Base-by-base conservation (phyloP, 2,113 vertebrate species). In the Sander vitreus region DNA sequence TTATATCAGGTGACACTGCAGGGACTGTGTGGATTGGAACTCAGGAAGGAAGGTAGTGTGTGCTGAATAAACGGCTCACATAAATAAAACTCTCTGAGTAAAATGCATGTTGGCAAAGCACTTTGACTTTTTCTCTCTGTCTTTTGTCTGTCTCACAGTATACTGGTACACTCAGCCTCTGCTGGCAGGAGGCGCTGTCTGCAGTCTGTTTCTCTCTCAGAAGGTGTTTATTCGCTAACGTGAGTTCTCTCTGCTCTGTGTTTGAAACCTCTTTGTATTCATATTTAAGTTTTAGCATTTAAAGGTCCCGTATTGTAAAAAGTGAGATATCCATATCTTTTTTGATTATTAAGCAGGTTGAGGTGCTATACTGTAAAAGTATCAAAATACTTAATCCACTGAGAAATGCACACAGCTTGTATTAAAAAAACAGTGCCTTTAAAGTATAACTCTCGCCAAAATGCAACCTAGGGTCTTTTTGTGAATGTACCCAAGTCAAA, bases 11-110 rank as follows among this genome's bases (percentile, higher is more conserved):
- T 74, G 78, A 90, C 58, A 90, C 91, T 39, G 57, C 81, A 39
- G 95, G 95, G 78, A 95, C 95, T 50, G 93, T 96, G 78, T 96
- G 95, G 95, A 95, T 96, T 79, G 95, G 95, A 82, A 95, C 95
- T 83, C 95, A 95, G 91, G 95, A 96, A 93, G 95, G 95, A 94
- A 94, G 95, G 95, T 96, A 87, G 78, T 23, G 45, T 33, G 47
- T 74, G 71, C 86, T 88, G 77, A 88, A 81, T 50, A 75, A 84
- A 73, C 84, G 68, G 59, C 11, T 74, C 19, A 45, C 23, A 18
- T 9, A 19, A 60, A 76, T 25, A 81, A 30, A 18, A 27, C 30
- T n/a, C 7, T 68, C 14, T n/a, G 19, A 53, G 43, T 14, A 23
- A 25, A 48, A 47, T 30, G 43, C n/a, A 47, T 69, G 60, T 23